Conservation (phyloP, 1,140 invertebrate genomes). For the Arctopsyche grandis region DNA sequence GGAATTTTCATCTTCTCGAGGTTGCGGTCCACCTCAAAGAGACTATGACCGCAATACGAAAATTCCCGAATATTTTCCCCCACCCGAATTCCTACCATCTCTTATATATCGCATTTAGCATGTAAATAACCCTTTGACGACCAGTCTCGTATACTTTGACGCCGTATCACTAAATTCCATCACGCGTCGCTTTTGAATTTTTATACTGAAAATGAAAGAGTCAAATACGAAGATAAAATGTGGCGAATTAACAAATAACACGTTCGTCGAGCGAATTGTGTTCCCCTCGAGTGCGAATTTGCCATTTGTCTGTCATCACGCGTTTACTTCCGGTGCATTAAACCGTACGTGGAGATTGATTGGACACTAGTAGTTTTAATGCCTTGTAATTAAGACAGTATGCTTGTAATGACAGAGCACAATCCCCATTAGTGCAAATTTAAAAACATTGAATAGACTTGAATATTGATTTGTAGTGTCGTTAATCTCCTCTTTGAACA, state of each 20-base stretch:
- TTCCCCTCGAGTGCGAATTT: background rate
- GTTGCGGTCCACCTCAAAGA: constrained; percentile 6
- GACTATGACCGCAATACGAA: constrained; percentile 16
- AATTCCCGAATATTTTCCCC: constrained; percentile 28
- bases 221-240: background rate
- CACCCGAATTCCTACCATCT: background rate
- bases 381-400: constrained; percentile 16
- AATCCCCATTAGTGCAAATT: too few relatives aligned
- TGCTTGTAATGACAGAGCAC: background rate
- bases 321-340: constrained; percentile 23
- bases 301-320: constrained; percentile 25
- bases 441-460: too few relatives aligned
- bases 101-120: constrained; percentile 2
- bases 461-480: too few relatives aligned
- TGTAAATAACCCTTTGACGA: constrained; percentile 9
- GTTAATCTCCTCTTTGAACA: too few relatives aligned
- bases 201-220: background rate
- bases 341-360: constrained; percentile 14
- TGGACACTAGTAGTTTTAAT: constrained; percentile 2
- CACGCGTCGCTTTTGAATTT: background rate
- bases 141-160: background rate
- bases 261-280: background rate
- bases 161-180: background rate
- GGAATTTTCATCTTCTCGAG: constrained; percentile 13
- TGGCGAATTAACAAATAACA: background rate